A percentile compares a stretch with the other conserved stretches of the same genome.
Conservation (phyloP, 1,140 invertebrate species). For the Anagrus nilaparvatae region DNA sequence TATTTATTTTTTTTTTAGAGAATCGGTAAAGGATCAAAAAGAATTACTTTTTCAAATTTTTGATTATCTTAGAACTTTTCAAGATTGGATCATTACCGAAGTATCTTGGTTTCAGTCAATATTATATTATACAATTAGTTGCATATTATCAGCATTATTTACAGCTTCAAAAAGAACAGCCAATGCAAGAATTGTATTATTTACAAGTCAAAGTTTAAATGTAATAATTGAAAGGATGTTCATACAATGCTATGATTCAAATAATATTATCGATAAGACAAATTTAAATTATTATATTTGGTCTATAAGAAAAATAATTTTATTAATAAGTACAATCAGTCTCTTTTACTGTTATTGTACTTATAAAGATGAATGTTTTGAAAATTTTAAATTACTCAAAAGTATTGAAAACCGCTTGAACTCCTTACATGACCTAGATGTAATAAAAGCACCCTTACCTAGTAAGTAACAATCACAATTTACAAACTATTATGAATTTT, state of each 20-base stretch:
- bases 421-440: constrained; percentile 20
- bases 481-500: background rate
- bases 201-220: constrained; percentile 42
- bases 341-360: constrained; percentile 28
- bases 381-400: constrained; percentile 26
- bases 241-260: constrained; percentile 26
- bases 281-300: constrained; percentile 24
- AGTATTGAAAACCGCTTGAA: constrained; percentile 29
- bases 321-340: constrained; percentile 22
- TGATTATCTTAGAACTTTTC: constrained; percentile 44
- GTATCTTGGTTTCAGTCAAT: constrained; percentile 49
- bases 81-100: constrained; percentile 46
- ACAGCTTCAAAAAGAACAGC: constrained; percentile 44
- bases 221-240: constrained; percentile 32
- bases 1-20: constrained; percentile 20
- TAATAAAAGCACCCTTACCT: constrained; percentile 10
- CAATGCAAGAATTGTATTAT: constrained; percentile 43
- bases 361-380: constrained; percentile 26
- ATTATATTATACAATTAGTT: constrained; percentile 43
- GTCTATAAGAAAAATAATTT: constrained; percentile 26
- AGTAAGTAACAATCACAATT: constrained; percentile 6
- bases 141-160: constrained; percentile 43
- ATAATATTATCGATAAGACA: constrained; percentile 23
- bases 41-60: constrained; percentile 47
- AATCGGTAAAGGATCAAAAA: constrained; percentile 44